Evolutionary conservation across 2,888 invertebrate genomes (phyloP).

Genomic region (Aphidius colemani): DNA sequence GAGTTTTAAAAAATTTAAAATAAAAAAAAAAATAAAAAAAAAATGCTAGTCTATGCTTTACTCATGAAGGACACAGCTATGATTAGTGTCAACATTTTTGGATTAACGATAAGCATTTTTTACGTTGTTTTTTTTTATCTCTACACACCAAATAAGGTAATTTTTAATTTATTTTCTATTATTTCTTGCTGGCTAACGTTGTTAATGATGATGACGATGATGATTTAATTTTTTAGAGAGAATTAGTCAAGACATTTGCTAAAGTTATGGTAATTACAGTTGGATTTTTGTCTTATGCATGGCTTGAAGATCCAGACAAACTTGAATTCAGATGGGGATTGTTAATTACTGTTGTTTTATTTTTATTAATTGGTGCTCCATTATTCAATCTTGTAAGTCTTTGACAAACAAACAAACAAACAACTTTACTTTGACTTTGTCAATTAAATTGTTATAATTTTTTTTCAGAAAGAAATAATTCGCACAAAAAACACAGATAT

Average conservation of each 20-base stretch:
- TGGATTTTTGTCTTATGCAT: constrained; percentile 68
- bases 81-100: constrained; percentile 78
- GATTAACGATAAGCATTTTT: constrained; percentile 70
- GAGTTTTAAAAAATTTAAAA: constrained; percentile 60
- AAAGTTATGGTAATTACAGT: constrained; percentile 62
- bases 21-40: no score
- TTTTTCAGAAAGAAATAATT: constrained; percentile 73
- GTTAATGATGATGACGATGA: no score
- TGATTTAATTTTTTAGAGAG: constrained; percentile 34
- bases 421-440: constrained; percentile 16
- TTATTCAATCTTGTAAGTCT: constrained; percentile 71
- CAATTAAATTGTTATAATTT: constrained; percentile 15
- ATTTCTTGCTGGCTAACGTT: no score
- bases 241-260: constrained; percentile 25
- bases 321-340: constrained; percentile 74
- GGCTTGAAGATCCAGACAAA: constrained; percentile 68
- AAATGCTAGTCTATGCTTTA: constrained; percentile 77
- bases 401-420: background rate
- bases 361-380: constrained; percentile 73
- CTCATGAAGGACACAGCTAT: constrained; percentile 76
- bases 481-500: constrained; percentile 81
- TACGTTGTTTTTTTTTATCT: constrained; percentile 73
- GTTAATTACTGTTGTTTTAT: constrained; percentile 71
- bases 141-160: constrained; percentile 64
- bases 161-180: no score